Evolutionary conservation across 2,797 vertebrate genomes (phyloP).

Genomic region (Bovichtus variegatus): DNA sequence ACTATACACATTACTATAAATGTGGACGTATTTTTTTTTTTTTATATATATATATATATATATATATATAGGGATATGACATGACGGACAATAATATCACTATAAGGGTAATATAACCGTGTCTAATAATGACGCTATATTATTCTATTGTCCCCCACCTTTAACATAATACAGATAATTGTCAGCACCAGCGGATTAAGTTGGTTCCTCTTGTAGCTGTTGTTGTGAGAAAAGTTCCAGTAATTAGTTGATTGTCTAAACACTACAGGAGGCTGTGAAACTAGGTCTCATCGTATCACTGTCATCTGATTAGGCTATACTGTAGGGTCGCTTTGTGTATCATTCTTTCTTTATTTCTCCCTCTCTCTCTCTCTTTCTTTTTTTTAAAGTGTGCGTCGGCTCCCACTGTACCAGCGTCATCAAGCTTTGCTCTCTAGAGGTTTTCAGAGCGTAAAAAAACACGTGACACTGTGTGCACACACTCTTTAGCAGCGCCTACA

Average conservation of each 20-base stretch:
- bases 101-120: neutral
- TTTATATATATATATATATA: too few relatives aligned
- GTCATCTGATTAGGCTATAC: conserved; percentile 68
- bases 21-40: neutral
- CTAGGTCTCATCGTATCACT: conserved; percentile 64
- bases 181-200: conserved; percentile 6
- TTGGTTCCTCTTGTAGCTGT: neutral
- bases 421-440: conserved; percentile 78
- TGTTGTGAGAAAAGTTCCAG: conserved; percentile 36
- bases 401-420: conserved; percentile 80
- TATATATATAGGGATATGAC: neutral
- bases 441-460: conserved; percentile 76
- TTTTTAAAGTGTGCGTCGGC: conserved; percentile 58
- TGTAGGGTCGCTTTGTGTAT: conserved; percentile 63
- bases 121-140: neutral
- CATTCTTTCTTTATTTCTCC: conserved; percentile 20
- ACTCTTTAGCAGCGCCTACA: conserved; percentile 88
- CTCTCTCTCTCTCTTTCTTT: conserved; percentile 18
- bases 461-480: conserved; percentile 77
- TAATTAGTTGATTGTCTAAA: conserved; percentile 58
- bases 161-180: neutral
- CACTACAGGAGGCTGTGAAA: conserved; percentile 49
- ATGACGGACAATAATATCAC: neutral
- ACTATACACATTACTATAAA: neutral
- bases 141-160: neutral